These are phyloP conservation scores for Bucco capensis DNA, from an alignment of 2,113 vertebrate genomes.

Conservation along the genomic window DNA sequence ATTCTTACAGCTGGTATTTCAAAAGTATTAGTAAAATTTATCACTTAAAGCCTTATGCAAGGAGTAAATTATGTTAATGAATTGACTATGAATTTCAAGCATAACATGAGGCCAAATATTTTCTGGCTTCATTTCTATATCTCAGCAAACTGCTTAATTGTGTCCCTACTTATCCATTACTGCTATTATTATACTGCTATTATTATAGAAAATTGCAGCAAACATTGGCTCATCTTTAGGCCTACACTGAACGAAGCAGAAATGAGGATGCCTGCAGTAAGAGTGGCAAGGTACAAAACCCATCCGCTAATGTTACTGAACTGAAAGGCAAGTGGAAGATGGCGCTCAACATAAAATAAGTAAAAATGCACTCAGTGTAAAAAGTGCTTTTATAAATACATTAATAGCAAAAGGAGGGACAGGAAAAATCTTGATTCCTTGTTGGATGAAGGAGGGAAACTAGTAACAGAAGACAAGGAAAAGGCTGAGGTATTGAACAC, in stretches of 20 bases:
- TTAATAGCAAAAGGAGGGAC: too few species aligned
- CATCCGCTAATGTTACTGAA: slow-evolving; percentile 14
- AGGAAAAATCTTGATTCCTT: too few species aligned
- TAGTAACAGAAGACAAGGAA: too few species aligned
- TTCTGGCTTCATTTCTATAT: slow-evolving; percentile 72
- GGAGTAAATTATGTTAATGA: slow-evolving; percentile 76
- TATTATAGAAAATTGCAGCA: slow-evolving; percentile 72
- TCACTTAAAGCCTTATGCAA: slow-evolving; percentile 67
- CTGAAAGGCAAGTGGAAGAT: slow-evolving; percentile 2
- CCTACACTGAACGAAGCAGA: slow-evolving; percentile 8
- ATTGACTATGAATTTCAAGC: slow-evolving; percentile 75
- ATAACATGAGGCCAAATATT: slow-evolving; percentile 74
- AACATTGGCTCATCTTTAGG: slow-evolving; percentile 66
- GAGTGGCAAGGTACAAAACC: slow-evolving; percentile 42
- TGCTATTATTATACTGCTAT: slow-evolving; percentile 73
- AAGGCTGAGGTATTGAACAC: too few species aligned
- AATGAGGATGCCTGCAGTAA: slow-evolving; percentile 39
- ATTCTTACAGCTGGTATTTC: slow-evolving; percentile 72
- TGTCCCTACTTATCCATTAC: slow-evolving; percentile 75
- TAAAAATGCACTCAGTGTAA: too few species aligned
- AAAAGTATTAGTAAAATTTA: slow-evolving; percentile 71
- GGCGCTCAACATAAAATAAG: too few species aligned
- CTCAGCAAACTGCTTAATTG: slow-evolving; percentile 74
- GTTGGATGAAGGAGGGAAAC: too few species aligned
- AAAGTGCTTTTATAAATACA: too few species aligned